Conservation (phyloP, 92 coral and sea anemone genomes). For the Nematostella vectensis region DNA sequence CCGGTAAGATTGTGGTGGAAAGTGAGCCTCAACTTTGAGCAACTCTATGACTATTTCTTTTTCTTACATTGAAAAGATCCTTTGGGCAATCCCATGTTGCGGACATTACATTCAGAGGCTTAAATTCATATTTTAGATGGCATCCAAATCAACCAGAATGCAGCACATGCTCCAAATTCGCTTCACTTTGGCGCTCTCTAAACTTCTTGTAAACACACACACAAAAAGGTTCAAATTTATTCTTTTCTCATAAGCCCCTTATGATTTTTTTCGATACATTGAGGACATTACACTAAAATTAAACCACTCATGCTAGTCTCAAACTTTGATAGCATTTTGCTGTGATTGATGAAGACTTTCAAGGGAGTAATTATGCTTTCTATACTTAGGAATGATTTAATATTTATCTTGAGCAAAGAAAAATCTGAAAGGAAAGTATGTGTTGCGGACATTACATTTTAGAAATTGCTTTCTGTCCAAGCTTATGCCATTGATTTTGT, state of each 20-base stretch:
- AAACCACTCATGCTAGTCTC: slow-evolving; percentile 19
- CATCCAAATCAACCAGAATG: slow-evolving; percentile 13
- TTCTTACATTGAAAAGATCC: no score
- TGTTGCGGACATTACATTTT: slow-evolving; percentile 59
- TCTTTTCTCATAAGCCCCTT: slow-evolving; percentile 11
- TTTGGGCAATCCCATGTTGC: slow-evolving; percentile 38
- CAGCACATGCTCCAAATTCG: slow-evolving; percentile 1
- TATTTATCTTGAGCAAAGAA: slow-evolving; percentile 20
- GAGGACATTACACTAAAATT: slow-evolving; percentile 30
- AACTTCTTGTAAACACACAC: neutral
- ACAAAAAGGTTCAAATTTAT: neutral
- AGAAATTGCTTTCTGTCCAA: slow-evolving; percentile 9
- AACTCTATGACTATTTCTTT: neutral
- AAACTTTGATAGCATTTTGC: slow-evolving; percentile 13
- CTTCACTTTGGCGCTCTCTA: no score
- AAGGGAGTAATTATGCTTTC: slow-evolving; percentile 13
- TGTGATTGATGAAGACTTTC: slow-evolving; percentile 14
- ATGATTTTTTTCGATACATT: slow-evolving; percentile 21
- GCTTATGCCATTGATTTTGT: neutral
- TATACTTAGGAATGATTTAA: slow-evolving; percentile 19
- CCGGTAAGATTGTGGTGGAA: slow-evolving; percentile 45
- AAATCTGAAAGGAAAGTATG: slow-evolving; percentile 9
- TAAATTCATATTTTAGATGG: slow-evolving; percentile 21
- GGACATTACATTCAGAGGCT: slow-evolving; percentile 43
- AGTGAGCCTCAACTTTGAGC: no score